Base-by-base conservation (phyloP, 2,113 vertebrate genomes). In the Apodemus sylvaticus region DNA sequence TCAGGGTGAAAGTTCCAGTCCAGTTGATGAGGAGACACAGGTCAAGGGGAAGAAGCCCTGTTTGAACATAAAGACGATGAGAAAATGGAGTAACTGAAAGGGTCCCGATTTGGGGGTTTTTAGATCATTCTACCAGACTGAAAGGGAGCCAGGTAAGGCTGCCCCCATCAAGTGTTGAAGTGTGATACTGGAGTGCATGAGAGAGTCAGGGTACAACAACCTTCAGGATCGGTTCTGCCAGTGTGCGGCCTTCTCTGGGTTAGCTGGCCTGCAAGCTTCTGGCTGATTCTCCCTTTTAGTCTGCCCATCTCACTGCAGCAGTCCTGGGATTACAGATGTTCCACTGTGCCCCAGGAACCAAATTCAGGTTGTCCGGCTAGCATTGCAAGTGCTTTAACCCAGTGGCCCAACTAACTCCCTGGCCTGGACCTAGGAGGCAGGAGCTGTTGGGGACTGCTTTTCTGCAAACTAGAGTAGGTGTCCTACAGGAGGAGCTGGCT, bases 51-150 rank as follows among this genome's bases (percentile, higher is more conserved):
- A 53, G 77, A 34, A 53, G 7, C 8, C 77, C 19, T 53, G 8
- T 79, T 79, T 51, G 53, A 79, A 48, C 34, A 55, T 17, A 36
- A 8, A 36, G 31, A 53, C 20, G 77, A 48, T 53, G 48, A 55
- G 31, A 19, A 79, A 53, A 53, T 53, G 31, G 31, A 78, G 48
- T 34, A 11, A 79, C 34, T 36, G 31, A 53, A 36, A 53, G 16
- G 7, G 34, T 53, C 31, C 77, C 9, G 13, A 34, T 34, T 29
- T 17, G 8, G 7, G 16, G 48, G 16, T 1, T 2, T 0, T 78
- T 5, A 34, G 31, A 53, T 79, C 48, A 53, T 53, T 36, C 77
- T 79, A 19, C 31, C 48, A 79, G 17, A 20, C 48, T 78, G 76
- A 78, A 78, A 77, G 42, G 42, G 74, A 77, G 74, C 42, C 45